These are phyloP conservation scores for Deilephila elpenor DNA, from an alignment of 2,888 invertebrate genomes.

Conservation along the genomic window DNA sequence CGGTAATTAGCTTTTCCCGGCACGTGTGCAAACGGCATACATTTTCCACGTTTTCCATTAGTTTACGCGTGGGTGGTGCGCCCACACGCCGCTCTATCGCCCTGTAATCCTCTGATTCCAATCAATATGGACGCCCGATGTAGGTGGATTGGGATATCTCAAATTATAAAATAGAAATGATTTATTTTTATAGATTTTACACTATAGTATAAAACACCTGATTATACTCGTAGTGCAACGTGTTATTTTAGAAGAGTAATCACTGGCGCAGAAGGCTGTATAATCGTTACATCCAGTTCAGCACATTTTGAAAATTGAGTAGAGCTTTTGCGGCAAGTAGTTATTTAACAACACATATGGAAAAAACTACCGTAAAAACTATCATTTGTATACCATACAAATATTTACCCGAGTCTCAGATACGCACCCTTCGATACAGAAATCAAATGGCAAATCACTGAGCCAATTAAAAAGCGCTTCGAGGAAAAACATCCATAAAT, in stretches of 20 bases:
- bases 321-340: too few relatives aligned
- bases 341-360: too few relatives aligned
- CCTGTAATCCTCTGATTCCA: neutral
- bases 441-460: neutral
- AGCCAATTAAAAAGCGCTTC: neutral
- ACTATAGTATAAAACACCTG: too few relatives aligned
- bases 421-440: neutral
- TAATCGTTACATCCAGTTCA: too few relatives aligned
- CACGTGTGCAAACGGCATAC: neutral
- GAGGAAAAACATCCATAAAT: neutral
- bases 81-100: constrained; percentile 1
- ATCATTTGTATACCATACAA: too few relatives aligned
- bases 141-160: neutral
- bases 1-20: constrained; percentile 13
- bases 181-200: neutral
- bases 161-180: neutral
- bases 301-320: too few relatives aligned
- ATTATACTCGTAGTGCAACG: too few relatives aligned
- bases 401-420: too few relatives aligned
- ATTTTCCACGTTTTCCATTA: constrained; percentile 19
- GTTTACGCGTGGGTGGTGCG: neutral
- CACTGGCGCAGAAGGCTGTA: too few relatives aligned
- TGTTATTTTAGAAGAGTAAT: too few relatives aligned
- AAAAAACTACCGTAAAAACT: too few relatives aligned
- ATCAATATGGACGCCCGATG: constrained; percentile 1